Conservation (phyloP, 1,140 invertebrate species). For the Drosophila asahinai region DNA sequence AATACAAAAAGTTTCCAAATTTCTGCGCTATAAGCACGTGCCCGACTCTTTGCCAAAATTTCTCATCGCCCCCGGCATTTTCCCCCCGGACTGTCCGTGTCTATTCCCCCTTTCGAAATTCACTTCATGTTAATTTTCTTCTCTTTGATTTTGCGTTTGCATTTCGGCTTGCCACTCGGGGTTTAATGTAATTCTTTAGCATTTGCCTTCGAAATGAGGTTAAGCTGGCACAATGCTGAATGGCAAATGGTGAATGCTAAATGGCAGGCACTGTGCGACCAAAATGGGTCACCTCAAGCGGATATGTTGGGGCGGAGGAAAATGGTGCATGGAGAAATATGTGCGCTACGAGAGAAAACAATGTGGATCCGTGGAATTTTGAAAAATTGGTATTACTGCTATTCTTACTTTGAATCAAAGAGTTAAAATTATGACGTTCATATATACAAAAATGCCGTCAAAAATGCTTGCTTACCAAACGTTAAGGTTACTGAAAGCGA, state of each 20-base stretch:
- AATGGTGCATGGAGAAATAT: slow-evolving; percentile 9
- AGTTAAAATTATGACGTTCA: slow-evolving; percentile 1
- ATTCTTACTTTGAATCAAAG: slow-evolving; percentile 1
- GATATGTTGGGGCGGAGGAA: slow-evolving; percentile 24
- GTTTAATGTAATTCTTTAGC: slow-evolving; percentile 71
- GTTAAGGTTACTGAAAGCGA: neutral
- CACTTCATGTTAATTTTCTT: slow-evolving; percentile 81
- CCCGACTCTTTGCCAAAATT: slow-evolving; percentile 75
- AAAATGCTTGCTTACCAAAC: too few relatives aligned
- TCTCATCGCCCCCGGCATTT: slow-evolving; percentile 53
- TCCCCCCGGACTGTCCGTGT: slow-evolving; percentile 13
- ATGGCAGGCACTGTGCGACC: slow-evolving; percentile 42
- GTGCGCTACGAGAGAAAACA: slow-evolving; percentile 9
- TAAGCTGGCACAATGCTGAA: slow-evolving; percentile 68
- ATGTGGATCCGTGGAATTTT: slow-evolving; percentile 13
- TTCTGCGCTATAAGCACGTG: slow-evolving; percentile 77
- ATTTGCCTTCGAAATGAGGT: slow-evolving; percentile 65
- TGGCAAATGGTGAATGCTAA: slow-evolving; percentile 51
- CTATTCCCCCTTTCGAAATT: slow-evolving; percentile 62
- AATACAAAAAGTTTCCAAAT: slow-evolving; percentile 79
- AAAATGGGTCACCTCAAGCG: slow-evolving; percentile 52
- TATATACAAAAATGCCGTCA: neutral
- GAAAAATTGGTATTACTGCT: neutral
- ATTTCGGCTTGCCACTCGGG: slow-evolving; percentile 62
- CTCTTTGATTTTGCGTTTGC: slow-evolving; percentile 77